phyloP scores from a whole-genome alignment of 2,888 invertebrate species.

The Bombylius discolor region DNA sequence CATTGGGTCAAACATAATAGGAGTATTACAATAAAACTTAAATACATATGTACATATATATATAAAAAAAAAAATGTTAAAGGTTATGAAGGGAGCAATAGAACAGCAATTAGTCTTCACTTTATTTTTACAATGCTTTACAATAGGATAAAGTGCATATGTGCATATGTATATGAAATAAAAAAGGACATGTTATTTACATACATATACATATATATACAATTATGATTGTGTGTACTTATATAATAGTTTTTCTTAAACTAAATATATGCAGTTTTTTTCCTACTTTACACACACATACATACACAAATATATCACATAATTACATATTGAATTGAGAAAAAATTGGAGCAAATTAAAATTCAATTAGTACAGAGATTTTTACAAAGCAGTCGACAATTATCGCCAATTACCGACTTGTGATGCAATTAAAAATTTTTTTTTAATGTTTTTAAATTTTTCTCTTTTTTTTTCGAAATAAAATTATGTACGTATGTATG shows the following conservation, averaged over 20 bases:
- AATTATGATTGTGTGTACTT: no score
- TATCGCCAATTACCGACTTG: constrained; percentile 2
- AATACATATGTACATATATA: no score
- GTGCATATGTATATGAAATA: not conserved
- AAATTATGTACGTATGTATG: no score
- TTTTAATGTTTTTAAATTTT: no score
- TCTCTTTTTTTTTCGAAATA: no score
- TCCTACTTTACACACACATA: no score
- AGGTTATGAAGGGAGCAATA: not conserved
- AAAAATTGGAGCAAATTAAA: constrained; percentile 5
- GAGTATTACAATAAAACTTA: not conserved
- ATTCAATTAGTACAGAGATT: constrained; percentile 3
- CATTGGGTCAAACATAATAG: not conserved
- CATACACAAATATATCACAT: no score
- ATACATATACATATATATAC: no score
- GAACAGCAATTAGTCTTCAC: constrained; percentile 3
- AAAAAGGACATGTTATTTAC: not conserved
- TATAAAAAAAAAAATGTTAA: no score
- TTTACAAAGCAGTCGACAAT: not conserved
- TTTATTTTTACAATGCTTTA: not conserved
- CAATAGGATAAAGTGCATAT: no score
- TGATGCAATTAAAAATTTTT: not conserved
- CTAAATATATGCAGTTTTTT: no score
- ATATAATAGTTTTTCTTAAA: no score
- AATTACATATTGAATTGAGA: not conserved